Evolutionary conservation across 2,113 vertebrate genomes (phyloP), one percentile per base, ranked within the genome.

Genomic region (Notechis scutatus): DNA sequence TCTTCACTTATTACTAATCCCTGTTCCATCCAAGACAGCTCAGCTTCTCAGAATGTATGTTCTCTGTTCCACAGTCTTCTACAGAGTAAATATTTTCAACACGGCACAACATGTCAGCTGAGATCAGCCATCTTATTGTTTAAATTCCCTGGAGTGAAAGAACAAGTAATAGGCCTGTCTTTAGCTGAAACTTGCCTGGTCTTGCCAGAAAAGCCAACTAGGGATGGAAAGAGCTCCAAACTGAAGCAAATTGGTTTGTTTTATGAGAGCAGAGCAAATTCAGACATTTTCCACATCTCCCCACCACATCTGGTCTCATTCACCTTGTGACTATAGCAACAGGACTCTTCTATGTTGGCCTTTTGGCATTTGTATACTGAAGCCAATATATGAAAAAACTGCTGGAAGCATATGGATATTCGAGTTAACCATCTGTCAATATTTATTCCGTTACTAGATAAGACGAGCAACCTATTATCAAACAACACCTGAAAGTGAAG

Each of bases 51-150:
- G 64, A 69, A 69, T 34, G 64, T 69, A 26, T 69, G 12, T 34
- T 69, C 29, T 34, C 29, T 69, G 64, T 69, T 69, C 29, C 5
- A 15, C 29, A n/a, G 55, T 95, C 90, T 90, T 91, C 81, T 69
- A 0, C 55, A 55, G 85, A 81, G 42, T 50, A 94, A 93, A 15
- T 93, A 93, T 93, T 95, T 91, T 93, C 93, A 95, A 47, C 93
- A 18, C 24, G 93, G 92, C 85, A 64, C 56, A 93, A 94, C 93
- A 85, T 29, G 94, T 91, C 93, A 94, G 93, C 85, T 91, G 89
- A 94, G 94, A 89, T 90, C 89, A 56, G 15, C 45, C 29, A 3
- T 56, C 47, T 3, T 54, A 92, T 94, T 91, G 88, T 92, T 34
- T 85, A 59, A 45, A 90, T 85, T 94, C 87, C 93, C 91, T 91